Evolutionary conservation across 2,888 invertebrate species (phyloP), one percentile per base, ranked within the genome.

Genomic region (Caenorhabditis japonica): DNA sequence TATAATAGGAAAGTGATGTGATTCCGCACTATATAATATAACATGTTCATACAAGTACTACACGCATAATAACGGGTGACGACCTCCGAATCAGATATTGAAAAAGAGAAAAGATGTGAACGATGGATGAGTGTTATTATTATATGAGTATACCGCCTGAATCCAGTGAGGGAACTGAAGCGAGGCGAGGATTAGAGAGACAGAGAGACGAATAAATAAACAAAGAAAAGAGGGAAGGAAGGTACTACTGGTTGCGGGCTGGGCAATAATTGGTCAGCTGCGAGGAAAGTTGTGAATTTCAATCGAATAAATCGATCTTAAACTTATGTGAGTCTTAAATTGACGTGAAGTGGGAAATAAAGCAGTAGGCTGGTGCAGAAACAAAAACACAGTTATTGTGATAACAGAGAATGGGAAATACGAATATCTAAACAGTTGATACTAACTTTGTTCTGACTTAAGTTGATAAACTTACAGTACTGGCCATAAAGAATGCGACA

Each of bases 41-140:
- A 49, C 36, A 66, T 56, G 66, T 66, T 64, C 56, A 64, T 55
- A 56, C 43, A 53, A 66, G 44, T 47, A 47, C 34, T 56, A 56
- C 55, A 64, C 56, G 10, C 10, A 56, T 52, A 61, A 52, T 64
- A 64, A 66, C 43, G 49, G 49, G 30, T 33, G 36, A 23, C 34
- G 41, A 36, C 56, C 44, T 38, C 25, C 5, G n/a, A 23, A 56
- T 34, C 61, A 36, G 53, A 53, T 44, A 27, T 17, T 34, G 33
- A 36, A 25, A 30, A 25, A 23, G 44, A 44, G 33, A 15, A n/a
- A 5, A n/a, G 43, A 51, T 30, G 30, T 10, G 30, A 10, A 7
- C 5, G 36, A 52, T 33, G 34, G 39, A 41, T 36, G 23, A 51
- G 39, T 62, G 47, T 62, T 46, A 62, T 53, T 62, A 62, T 49